Evolutionary conservation across 2,797 vertebrate genomes (phyloP).

Genomic region (Trachops cirrhosus): DNA sequence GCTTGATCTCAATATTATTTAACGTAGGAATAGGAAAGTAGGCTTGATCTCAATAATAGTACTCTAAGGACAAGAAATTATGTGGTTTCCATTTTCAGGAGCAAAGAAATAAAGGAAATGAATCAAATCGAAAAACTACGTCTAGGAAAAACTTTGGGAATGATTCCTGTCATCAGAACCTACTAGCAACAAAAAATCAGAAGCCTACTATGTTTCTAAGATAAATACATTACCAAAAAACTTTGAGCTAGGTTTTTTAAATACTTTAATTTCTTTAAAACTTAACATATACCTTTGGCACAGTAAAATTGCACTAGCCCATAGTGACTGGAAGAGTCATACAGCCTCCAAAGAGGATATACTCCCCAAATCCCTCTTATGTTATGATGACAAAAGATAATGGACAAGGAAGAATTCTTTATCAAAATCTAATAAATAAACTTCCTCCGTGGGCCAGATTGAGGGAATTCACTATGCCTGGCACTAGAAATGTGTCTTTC

Average conservation of each 20-base stretch:
- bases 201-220: not conserved
- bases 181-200: not conserved
- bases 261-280: not conserved
- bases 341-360: not conserved
- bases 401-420: not conserved
- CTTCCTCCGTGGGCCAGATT: not conserved
- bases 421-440: constrained; percentile 1
- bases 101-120: not conserved
- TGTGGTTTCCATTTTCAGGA: not conserved
- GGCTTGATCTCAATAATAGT: not conserved
- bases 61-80: not conserved
- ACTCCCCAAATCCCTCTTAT: not conserved
- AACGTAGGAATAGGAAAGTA: not conserved
- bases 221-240: not conserved
- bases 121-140: not conserved
- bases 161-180: not conserved
- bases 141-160: not conserved
- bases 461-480: not conserved
- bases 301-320: not conserved
- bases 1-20: constrained; percentile 4
- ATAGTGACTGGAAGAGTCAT: not conserved
- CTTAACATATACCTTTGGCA: not conserved
- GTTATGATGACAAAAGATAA: not conserved
- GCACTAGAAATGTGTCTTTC: not conserved
- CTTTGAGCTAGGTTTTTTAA: not conserved